These are phyloP conservation scores for Acrobasis consociella DNA, from an alignment of 2,888 invertebrate genomes.

Conservation along the genomic window DNA sequence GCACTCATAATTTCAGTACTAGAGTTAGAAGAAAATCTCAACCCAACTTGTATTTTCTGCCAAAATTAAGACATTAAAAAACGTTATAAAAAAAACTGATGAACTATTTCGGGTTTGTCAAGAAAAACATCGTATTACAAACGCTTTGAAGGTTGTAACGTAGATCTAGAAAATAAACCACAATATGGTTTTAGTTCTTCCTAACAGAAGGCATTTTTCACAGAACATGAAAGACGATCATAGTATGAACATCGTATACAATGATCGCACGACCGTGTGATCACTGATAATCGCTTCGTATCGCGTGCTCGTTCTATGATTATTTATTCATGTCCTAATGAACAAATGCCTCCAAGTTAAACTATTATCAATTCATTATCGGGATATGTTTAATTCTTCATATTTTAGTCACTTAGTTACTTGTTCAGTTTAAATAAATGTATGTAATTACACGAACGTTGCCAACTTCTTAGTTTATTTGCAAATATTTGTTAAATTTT, in stretches of 20 bases:
- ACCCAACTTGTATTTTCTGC: background rate
- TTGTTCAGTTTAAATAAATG: slow-evolving; percentile 76
- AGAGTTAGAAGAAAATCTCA: slow-evolving; percentile 7
- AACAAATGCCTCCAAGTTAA: slow-evolving; percentile 36
- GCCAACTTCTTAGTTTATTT: slow-evolving; percentile 81
- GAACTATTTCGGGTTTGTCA: slow-evolving; percentile 36
- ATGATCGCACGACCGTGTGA: background rate
- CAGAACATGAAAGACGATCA: background rate
- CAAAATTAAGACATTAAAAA: background rate
- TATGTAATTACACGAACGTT: slow-evolving; percentile 72
- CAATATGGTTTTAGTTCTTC: slow-evolving; percentile 47
- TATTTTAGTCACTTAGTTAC: slow-evolving; percentile 76
- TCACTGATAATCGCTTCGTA: background rate
- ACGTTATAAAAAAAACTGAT: background rate
- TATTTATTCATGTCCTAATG: background rate
- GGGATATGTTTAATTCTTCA: slow-evolving; percentile 72
- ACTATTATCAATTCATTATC: slow-evolving; percentile 46
- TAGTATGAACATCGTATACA: background rate
- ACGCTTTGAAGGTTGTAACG: slow-evolving; percentile 65
- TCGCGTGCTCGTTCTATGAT: background rate
- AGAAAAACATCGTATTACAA: slow-evolving; percentile 33
- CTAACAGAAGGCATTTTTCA: slow-evolving; percentile 31
- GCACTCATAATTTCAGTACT: background rate
- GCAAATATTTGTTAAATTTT: slow-evolving; percentile 80
- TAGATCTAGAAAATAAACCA: slow-evolving; percentile 43